These are phyloP conservation scores for Hycleus phaleratus DNA, from an alignment of 1,140 invertebrate species.

Conservation along the genomic window DNA sequence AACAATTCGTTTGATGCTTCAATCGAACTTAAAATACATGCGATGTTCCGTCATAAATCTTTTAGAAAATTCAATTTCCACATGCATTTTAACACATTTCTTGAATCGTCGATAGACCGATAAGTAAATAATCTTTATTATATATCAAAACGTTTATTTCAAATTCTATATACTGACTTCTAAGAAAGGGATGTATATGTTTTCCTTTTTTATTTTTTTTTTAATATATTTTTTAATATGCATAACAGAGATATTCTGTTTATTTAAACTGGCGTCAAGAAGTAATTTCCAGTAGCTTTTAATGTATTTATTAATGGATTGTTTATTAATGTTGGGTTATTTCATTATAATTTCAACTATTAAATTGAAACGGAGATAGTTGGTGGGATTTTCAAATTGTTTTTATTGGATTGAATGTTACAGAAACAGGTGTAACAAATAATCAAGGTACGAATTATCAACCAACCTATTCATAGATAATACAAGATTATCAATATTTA, in stretches of 20 bases:
- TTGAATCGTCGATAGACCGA: slow-evolving; percentile 12
- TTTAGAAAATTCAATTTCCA: slow-evolving; percentile 27
- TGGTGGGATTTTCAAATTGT: no score
- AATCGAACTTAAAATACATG: slow-evolving; percentile 14
- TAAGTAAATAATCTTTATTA: slow-evolving; percentile 35
- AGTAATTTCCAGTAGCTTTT: slow-evolving; percentile 32
- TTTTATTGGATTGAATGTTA: no score
- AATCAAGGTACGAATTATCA: no score
- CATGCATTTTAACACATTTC: slow-evolving; percentile 27
- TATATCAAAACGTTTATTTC: slow-evolving; percentile 26
- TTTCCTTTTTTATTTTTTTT: no score
- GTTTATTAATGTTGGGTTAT: slow-evolving; percentile 35
- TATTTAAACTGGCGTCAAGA: slow-evolving; percentile 37
- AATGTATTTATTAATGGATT: slow-evolving; percentile 39
- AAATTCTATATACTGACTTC: slow-evolving; percentile 17
- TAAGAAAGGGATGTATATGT: no score
- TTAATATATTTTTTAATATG: neutral
- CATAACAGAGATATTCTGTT: slow-evolving; percentile 22
- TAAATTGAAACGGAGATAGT: no score
- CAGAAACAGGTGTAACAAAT: no score
- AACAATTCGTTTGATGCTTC: no score
- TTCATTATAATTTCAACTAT: slow-evolving; percentile 24
- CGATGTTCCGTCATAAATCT: slow-evolving; percentile 26
- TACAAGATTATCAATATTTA: no score
- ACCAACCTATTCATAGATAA: no score